Base-by-base conservation (phyloP, 2,797 vertebrate species). In the Rhynchonycteris naso region DNA sequence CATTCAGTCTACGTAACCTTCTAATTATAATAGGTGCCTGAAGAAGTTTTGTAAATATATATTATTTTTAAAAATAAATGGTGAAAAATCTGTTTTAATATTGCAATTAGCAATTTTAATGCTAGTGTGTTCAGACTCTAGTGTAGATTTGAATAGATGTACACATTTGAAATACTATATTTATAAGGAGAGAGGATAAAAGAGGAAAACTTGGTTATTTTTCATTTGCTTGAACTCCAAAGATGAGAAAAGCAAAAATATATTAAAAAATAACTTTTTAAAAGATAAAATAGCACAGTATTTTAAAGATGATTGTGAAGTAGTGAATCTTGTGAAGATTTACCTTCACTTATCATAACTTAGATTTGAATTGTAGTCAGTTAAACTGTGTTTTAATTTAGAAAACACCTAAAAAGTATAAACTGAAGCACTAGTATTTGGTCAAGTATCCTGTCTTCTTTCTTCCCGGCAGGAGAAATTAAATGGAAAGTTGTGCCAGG, bases 41-140 rank as follows among this genome's bases (percentile, higher is more conserved):
- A 33, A 22, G 22, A 95, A 79, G 21, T 69, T 82, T 96, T 47
- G 7, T n/a, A 83, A 61, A 68, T 82, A 54, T 83, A 24, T 65
- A 38, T 82, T 86, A 59, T 58, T 59, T 35, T n/a, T 10, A 26
- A 65, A 68, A 92, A 33, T 43, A n/a, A 90, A 78, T 50, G 4
- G 35, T 30, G 13, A 78, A 92, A 92, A 79, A 4, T 61, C 24
- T 35, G 28, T 68, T 76, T 90, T 61, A 26, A 78, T 78, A 74
- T 88, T 94, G 6, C 12, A 92, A 43, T 88, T 35, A 85, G 13
- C 59, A 61, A 59, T 82, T 91, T 94, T 79, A 88, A 52, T 90
- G 18, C 11, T 84, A 50, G 2, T 85, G 2, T 68, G 90, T 69
- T 95, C 16, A 33, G 50, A 63, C 10, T 1, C 35, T 18, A 59